Base-by-base conservation (phyloP, 2,797 vertebrate species). In the Hirundo rustica region DNA sequence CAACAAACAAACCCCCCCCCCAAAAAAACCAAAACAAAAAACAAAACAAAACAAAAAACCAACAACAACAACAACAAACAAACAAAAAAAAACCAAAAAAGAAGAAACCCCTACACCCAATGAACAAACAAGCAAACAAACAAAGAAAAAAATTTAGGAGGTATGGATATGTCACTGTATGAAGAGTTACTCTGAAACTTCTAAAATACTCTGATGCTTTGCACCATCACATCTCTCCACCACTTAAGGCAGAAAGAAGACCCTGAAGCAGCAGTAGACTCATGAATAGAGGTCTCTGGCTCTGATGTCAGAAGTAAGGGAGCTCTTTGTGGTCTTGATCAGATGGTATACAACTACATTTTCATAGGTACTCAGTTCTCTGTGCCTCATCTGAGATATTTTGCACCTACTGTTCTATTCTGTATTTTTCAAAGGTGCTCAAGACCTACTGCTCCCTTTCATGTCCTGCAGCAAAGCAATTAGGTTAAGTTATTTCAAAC, bases 401-500 rank as follows among this genome's bases (percentile, higher is more conserved):
- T 96, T 84, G 74, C 71, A 85, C 83, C 83, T 90, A 72, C 89
- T 88, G 84, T 86, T 96, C 92, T 87, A 93, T 96, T 95, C 88
- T 86, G 17, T 70, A 13, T 50, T 53, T 70, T 91, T 95, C 95
- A 95, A 96, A 96, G 92, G 71, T 96, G 85, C 71, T 92, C 79
- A 94, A 95, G 93, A 94, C 92, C 95, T 94, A 76, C 84, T 92
- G 86, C 91, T 94, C 91, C 86, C 72, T 94, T 96, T 96, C 85
- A 96, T 93, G 85, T 89, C 89, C 91, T 75, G 88, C 36, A 5
- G 90, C 65, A 95, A 92, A 94, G 80, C 95, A 96, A 96, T 96
- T 96, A 96, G 94, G 82, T 94, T 93, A 96, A 96, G 95, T 95
- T 96, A 95, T 95, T 96, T 97, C 92, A 93, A 92, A 95, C 83